Conservation (phyloP, 2,797 vertebrate species). For the Spinus pinus region DNA sequence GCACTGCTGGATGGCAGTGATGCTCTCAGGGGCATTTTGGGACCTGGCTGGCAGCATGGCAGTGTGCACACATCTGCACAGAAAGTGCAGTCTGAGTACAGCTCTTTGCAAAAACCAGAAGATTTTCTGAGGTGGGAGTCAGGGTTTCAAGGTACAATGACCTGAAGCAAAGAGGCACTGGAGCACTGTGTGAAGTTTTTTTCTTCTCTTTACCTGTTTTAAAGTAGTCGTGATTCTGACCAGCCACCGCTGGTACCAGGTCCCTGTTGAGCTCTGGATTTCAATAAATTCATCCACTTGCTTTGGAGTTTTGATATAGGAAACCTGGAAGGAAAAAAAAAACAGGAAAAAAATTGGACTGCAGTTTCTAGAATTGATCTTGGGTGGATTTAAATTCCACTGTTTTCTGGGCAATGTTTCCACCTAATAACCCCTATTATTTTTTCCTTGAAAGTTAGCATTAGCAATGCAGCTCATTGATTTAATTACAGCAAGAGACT, state of each 20-base stretch:
- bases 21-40: neutral
- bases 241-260: conserved; percentile 94
- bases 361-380: neutral
- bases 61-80: neutral
- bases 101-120: neutral
- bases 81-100: neutral
- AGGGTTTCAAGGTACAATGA: neutral
- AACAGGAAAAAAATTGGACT: neutral
- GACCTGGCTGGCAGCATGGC: neutral
- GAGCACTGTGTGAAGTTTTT: neutral
- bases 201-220: conserved; percentile 83
- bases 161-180: neutral
- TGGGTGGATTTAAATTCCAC: neutral
- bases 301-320: conserved; percentile 92
- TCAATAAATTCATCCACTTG: conserved; percentile 97
- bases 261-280: conserved; percentile 96
- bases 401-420: neutral
- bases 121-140: neutral
- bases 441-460: neutral
- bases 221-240: conserved; percentile 88
- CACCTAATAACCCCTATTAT: neutral
- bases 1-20: neutral
- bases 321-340: conserved; percentile 75
- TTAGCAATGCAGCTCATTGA: neutral
- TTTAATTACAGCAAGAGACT: neutral